phyloP scores from a whole-genome alignment of 2,113 vertebrate genomes.

The Myiagra hebetior region DNA sequence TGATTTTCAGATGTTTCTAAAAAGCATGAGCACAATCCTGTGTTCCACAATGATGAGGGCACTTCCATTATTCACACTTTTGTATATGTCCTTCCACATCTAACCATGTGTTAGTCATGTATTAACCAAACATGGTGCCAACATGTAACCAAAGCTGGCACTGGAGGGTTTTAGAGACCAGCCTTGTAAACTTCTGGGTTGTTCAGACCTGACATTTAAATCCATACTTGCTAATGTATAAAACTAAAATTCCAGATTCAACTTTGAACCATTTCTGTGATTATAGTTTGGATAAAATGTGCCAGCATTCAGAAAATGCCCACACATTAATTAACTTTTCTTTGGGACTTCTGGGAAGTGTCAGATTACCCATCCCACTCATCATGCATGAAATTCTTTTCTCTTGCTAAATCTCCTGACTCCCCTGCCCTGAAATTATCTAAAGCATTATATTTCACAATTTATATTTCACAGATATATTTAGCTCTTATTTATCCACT shows the following conservation, averaged over 20 bases:
- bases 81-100: neutral
- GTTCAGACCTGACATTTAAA: neutral
- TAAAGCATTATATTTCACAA: neutral
- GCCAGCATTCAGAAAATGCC: neutral
- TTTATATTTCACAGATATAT: neutral
- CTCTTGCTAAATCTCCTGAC: neutral
- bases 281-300: neutral
- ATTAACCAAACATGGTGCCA: neutral
- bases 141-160: neutral
- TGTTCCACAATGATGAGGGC: neutral
- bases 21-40: neutral
- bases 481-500: neutral
- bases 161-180: neutral
- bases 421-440: neutral
- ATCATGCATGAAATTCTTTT: neutral
- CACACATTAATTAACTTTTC: neutral
- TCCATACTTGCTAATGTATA: neutral
- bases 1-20: neutral
- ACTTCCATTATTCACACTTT: neutral
- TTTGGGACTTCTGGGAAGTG: neutral
- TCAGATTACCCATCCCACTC: neutral
- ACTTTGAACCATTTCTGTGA: neutral
- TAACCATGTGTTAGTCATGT: neutral
- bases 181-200: neutral
- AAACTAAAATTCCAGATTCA: neutral